Percentiles rank a stretch among this genome's conserved stretches.
phyloP scores from a whole-genome alignment of 2,797 vertebrate species.

The Champsocephalus gunnari region DNA sequence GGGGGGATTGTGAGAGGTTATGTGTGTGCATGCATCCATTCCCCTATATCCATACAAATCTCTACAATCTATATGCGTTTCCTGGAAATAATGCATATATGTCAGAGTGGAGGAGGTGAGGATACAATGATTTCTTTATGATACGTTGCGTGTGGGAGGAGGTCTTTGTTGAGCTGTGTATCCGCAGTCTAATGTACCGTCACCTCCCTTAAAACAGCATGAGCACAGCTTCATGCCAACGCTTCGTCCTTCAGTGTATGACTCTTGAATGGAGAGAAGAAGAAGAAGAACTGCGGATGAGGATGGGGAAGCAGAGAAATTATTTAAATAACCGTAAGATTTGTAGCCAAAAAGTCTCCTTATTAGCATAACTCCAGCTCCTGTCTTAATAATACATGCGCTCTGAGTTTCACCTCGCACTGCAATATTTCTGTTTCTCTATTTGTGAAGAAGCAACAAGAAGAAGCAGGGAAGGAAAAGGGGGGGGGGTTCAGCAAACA shows the following conservation, averaged over 20 bases:
- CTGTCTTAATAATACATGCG: constrained; percentile 70
- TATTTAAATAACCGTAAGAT: constrained; percentile 70
- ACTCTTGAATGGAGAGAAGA: constrained; percentile 42
- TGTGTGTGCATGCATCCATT: not conserved
- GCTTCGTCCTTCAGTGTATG: constrained; percentile 55
- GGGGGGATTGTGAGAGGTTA: not conserved
- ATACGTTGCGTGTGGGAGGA: constrained; percentile 47
- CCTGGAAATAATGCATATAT: constrained; percentile 3
- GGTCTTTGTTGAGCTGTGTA: constrained; percentile 47
- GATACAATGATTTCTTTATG: constrained; percentile 47
- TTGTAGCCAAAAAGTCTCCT: constrained; percentile 66
- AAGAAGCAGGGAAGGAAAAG: constrained; percentile 36
- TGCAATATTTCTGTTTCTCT: constrained; percentile 50
- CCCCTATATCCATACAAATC: not conserved
- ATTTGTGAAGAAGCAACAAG: constrained; percentile 53
- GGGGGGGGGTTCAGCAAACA: constrained; percentile 29
- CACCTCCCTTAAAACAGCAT: constrained; percentile 52
- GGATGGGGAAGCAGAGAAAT: constrained; percentile 39
- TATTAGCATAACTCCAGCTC: constrained; percentile 77
- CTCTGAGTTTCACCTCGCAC: constrained; percentile 61
- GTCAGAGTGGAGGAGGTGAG: constrained; percentile 27
- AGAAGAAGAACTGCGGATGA: not conserved
- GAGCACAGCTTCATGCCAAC: constrained; percentile 36
- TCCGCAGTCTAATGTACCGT: constrained; percentile 63
- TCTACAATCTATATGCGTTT: not conserved